Base-by-base conservation (phyloP, 2,888 invertebrate species). In the Oscheius sp. region DNA sequence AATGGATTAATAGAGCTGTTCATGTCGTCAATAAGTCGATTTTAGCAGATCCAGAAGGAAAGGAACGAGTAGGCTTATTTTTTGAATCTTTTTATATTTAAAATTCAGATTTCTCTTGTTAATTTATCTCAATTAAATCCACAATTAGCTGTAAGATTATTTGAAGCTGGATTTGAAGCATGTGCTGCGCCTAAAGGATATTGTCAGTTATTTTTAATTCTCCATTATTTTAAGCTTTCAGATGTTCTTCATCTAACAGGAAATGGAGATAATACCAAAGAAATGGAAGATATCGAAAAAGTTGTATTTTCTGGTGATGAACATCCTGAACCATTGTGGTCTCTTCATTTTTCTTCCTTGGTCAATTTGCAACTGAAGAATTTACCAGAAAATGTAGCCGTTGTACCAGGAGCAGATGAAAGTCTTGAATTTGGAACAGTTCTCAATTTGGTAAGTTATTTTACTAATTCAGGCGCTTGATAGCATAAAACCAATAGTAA, bases 141-240 rank as follows among this genome's bases (percentile, higher is more conserved):
- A 0, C 46, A 21, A 1, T 25, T 59, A n/a, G 68, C 70, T 9
- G 49, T 69, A 7, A 69, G 77, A 2, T 56, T 79, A 16, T 63
- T 77, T 35, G 84, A 85, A 72, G 74, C 72, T 2, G 84, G 84
- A 13, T 77, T 70, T 41, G 80, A 79, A 61, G 78, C 76, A 6
- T 76, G 78, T 46, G 69, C 76, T 12, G 81, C 82, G 9, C 80
- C 82, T 1, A 78, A 76, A 49, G 81, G 79, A 69, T 81, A 80
- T 69, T 83, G 84, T 84, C 56, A 74, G 84, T 74, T 16, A 12
- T 1, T 46, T 64, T 49, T 55, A 53, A 16, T 23, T 61, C 69
- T 23, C 53, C 55, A 13, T 13, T 25, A 25, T 52, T 18, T 16
- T 3, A 23, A n/a, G 12, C n/a, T 68, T 69, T 55, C 25, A 69